phyloP scores from a whole-genome alignment of 2,797 vertebrate genomes.

The Epinephelus awoara region DNA sequence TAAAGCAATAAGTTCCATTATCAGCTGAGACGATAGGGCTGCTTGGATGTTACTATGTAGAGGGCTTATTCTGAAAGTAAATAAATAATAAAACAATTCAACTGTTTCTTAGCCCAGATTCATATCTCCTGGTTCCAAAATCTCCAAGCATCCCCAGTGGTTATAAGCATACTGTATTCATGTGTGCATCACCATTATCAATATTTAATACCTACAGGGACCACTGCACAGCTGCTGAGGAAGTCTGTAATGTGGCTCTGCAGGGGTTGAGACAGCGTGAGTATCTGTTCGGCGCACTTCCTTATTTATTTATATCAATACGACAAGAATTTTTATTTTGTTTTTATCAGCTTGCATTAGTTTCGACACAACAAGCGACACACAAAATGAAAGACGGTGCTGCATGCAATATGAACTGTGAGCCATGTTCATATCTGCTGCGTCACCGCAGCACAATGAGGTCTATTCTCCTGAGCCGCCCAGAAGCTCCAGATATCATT shows the following conservation, averaged over 20 bases:
- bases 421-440: conserved; percentile 52
- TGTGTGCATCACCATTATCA: conserved; percentile 63
- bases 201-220: conserved; percentile 75
- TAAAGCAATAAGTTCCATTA: background rate
- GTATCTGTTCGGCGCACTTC: conserved; percentile 13
- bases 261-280: conserved; percentile 43
- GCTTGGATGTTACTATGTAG: background rate
- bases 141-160: conserved; percentile 29
- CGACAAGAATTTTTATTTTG: conserved; percentile 35
- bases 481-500: conserved; percentile 46
- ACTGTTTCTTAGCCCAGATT: conserved; percentile 59
- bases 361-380: conserved; percentile 43
- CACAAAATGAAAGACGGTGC: conserved; percentile 40
- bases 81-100: conserved; percentile 47
- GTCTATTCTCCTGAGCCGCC: conserved; percentile 44
- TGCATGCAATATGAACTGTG: conserved; percentile 51
- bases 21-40: background rate
- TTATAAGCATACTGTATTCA: conserved; percentile 58
- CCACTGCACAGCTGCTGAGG: conserved; percentile 60
- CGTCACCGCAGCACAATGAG: conserved; percentile 36
- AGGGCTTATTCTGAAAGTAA: conserved; percentile 15
- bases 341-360: conserved; percentile 55
- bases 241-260: conserved; percentile 50
- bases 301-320: conserved; percentile 55
- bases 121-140: conserved; percentile 44